phyloP scores from a whole-genome alignment of 2,113 vertebrate genomes.

The Nibea coibor region DNA sequence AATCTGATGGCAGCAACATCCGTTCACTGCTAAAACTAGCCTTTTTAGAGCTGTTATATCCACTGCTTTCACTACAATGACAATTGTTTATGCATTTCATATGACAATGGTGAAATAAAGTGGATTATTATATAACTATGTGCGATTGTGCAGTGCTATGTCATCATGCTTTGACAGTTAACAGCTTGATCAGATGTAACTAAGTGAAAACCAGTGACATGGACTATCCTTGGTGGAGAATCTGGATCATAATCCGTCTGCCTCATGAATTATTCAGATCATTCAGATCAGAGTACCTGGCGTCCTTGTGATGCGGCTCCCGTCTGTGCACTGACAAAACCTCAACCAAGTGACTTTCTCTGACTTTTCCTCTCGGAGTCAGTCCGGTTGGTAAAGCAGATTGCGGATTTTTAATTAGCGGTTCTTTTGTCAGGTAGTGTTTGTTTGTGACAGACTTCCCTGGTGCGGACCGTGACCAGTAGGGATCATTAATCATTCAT shows the following conservation, averaged over 20 bases:
- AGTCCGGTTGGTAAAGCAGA: constrained; percentile 42
- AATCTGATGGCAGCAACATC: not conserved
- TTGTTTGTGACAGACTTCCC: constrained; percentile 62
- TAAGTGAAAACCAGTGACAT: constrained; percentile 4
- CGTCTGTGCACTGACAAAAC: constrained; percentile 8
- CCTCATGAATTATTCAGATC: constrained; percentile 50
- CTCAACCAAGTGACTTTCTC: constrained; percentile 26
- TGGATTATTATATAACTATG: not conserved
- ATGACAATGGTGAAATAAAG: not conserved
- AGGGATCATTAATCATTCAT: constrained; percentile 79
- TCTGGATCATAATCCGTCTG: constrained; percentile 30
- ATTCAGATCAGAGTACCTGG: constrained; percentile 30
- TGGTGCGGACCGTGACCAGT: constrained; percentile 59
- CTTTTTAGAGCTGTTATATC: not conserved
- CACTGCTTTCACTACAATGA: too few relatives aligned
- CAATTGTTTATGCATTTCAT: not conserved
- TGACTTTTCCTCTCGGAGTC: constrained; percentile 49
- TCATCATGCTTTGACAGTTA: constrained; percentile 4
- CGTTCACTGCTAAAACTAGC: too few relatives aligned
- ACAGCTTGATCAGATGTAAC: constrained; percentile 27
- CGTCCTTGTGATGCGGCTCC: constrained; percentile 34
- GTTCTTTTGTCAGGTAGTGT: constrained; percentile 47
- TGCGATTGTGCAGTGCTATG: not conserved
- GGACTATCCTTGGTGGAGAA: constrained; percentile 12
- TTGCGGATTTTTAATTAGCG: constrained; percentile 56